These are phyloP conservation scores for Pseudois nayaur DNA, from an alignment of 2,113 vertebrate species.

Conservation along the genomic window DNA sequence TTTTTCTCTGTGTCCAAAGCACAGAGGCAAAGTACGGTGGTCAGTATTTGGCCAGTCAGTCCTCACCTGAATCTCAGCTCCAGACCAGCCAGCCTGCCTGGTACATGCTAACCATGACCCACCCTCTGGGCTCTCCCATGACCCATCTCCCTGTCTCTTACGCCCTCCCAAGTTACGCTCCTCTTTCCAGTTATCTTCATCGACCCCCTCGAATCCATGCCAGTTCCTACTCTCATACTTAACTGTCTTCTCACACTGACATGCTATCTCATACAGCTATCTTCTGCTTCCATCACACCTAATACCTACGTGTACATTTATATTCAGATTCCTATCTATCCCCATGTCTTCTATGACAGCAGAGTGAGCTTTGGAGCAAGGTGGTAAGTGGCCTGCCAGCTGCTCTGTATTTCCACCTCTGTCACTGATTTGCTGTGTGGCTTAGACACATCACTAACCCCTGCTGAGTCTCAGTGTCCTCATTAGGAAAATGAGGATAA, in stretches of 20 bases:
- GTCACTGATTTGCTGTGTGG: background rate
- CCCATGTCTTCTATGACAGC: too few relatives aligned
- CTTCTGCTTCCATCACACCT: background rate
- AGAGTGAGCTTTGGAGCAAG: background rate
- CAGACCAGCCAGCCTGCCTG: background rate
- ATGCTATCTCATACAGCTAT: background rate
- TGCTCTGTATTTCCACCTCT: background rate
- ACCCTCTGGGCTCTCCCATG: background rate
- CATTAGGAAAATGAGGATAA: background rate
- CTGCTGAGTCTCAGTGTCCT: background rate
- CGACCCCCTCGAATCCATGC: too few relatives aligned
- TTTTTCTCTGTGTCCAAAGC: background rate
- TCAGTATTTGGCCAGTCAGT: background rate
- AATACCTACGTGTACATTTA: accelerated
- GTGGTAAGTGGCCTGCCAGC: background rate
- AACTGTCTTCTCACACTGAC: background rate
- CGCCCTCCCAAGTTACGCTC: too few relatives aligned
- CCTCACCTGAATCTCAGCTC: background rate
- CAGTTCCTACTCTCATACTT: background rate
- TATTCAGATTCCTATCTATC: accelerated
- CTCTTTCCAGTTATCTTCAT: background rate
- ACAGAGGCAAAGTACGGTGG: background rate
- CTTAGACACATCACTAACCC: background rate
- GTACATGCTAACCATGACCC: background rate
- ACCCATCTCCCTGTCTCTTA: too few relatives aligned